Evolutionary conservation across 2,888 invertebrate genomes (phyloP), one percentile per base, ranked within the genome.

Genomic region (Tuberolachnus salignus): DNA sequence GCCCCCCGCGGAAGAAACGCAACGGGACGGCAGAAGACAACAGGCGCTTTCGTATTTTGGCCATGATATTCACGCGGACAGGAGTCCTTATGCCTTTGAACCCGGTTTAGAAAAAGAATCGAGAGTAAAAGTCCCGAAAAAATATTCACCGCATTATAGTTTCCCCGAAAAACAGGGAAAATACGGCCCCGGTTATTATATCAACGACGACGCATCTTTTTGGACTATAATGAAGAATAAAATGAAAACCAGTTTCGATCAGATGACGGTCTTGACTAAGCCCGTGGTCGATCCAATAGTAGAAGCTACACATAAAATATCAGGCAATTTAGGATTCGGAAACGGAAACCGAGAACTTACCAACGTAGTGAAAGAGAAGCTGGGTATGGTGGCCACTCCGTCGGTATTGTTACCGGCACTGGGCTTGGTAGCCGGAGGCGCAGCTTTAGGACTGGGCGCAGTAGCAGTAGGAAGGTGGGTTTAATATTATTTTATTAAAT

Each of bases 341-440:
- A 59, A 82, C 19, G 82, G 82, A 14, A 83, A 82, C 74, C 81
- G 83, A 23, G 82, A 82, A 21, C 75, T 83, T 14, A 81, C 75
- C 67, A 80, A 81, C 51, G 87, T 86, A 13, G 87, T 88, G 0
- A 88, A 89, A 83, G 91, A 92, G 81, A 92, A 92, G 85, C 88
- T 92, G 11, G 92, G 91, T 1, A 88, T 88, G 11, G 86, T 88
- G 0, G 82, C 82, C 23, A 85, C 87, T 0, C 88, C 89, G 0
- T 89, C 90, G 0, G 91, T 91, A 0, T 89, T 93, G 84, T 86
- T 93, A 1, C 93, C 93, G 21, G 92, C 93, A 0, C 86, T 93
- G 26, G 92, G 93, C 4, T 86, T 93, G 9, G 91, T 94, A 83
- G 92, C 93, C 13, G 92, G 93, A n/a, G 93, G 93, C 16, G 93